Evolutionary conservation across 2,113 vertebrate genomes (phyloP).

Genomic region (Craseonycteris thonglongyai): DNA sequence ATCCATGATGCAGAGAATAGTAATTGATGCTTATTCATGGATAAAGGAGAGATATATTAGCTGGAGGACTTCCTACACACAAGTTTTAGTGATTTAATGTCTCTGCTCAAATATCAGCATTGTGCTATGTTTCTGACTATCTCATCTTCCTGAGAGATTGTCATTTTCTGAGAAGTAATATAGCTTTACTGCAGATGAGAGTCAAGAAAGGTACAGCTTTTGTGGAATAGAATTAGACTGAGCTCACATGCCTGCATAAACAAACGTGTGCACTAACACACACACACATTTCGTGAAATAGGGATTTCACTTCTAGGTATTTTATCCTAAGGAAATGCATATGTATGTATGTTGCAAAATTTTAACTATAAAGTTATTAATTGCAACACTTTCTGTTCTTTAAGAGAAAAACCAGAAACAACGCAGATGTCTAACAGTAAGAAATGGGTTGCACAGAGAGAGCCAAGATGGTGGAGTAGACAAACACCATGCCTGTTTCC

Average conservation of each 20-base stretch:
- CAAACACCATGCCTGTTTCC: no score
- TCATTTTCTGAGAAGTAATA: slow-evolving; percentile 23
- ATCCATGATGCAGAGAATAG: slow-evolving; percentile 38
- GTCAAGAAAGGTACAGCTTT: background rate
- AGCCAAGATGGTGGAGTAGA: no score
- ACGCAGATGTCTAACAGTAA: background rate
- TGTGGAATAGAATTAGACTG: slow-evolving; percentile 20
- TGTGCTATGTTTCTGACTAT: background rate
- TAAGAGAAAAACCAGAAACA: background rate
- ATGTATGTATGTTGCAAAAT: background rate
- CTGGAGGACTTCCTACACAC: background rate
- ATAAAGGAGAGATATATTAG: slow-evolving; percentile 2
- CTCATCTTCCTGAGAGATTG: background rate
- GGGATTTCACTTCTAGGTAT: background rate
- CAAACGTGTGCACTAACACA: no score
- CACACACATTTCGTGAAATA: background rate
- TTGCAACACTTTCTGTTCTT: background rate
- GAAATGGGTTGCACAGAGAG: background rate
- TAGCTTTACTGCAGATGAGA: background rate
- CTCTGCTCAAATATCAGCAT: background rate
- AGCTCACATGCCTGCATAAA: background rate
- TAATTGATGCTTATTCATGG: slow-evolving; percentile 28
- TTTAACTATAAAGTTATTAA: background rate
- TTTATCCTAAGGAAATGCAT: background rate
- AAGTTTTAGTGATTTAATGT: slow-evolving; percentile 38